Conservation (phyloP, 1,140 invertebrate genomes). For the Gyrodactylus bullatarudis region DNA sequence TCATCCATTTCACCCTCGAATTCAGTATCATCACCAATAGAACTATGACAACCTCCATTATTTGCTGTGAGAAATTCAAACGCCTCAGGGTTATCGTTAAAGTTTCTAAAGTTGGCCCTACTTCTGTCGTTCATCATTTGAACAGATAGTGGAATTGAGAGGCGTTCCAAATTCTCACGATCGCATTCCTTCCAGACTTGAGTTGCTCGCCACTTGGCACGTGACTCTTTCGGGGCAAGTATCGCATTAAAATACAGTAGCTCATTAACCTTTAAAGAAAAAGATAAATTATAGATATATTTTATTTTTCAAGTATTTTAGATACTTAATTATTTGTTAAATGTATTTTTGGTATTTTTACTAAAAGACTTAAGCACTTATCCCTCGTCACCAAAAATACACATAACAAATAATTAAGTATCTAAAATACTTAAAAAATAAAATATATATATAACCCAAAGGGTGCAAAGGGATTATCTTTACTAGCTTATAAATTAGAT, state of each 20-base stretch:
- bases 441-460: too few relatives aligned
- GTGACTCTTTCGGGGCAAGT: constrained; percentile 18
- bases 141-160: background rate
- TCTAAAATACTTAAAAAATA: too few relatives aligned
- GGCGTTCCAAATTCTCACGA: background rate
- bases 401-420: too few relatives aligned
- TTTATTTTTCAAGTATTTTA: too few relatives aligned
- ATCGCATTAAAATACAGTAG: constrained; percentile 19
- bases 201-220: constrained; percentile 18
- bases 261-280: constrained; percentile 14
- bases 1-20: background rate
- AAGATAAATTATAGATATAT: too few relatives aligned
- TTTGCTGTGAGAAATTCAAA: background rate
- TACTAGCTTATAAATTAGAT: too few relatives aligned
- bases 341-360: too few relatives aligned
- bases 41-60: background rate
- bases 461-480: too few relatives aligned
- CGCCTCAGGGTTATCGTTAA: background rate
- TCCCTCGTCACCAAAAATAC: too few relatives aligned
- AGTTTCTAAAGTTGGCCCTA: background rate
- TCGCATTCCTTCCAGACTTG: constrained; percentile 19
- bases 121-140: background rate
- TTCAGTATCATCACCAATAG: background rate
- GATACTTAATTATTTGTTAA: too few relatives aligned
- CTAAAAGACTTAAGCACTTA: too few relatives aligned